Evolutionary conservation across 2,888 invertebrate species (phyloP), one percentile per base, ranked within the genome.

Genomic region (Alloplasta piceator): DNA sequence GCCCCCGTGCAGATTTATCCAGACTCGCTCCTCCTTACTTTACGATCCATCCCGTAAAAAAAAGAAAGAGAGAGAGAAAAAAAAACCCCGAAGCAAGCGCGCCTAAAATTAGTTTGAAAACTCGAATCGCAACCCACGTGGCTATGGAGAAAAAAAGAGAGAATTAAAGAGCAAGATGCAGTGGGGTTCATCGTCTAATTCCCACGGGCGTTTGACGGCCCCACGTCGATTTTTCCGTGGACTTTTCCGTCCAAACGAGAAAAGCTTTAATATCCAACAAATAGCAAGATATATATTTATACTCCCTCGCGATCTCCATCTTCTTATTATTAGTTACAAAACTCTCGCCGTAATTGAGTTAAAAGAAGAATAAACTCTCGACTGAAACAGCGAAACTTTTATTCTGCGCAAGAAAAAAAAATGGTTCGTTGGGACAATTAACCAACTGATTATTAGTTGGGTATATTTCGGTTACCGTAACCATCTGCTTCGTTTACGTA

Each of bases 31-130:
- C 41, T 74, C 63, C 50, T 75, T 78, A 78, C 70, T 83, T 81
- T 81, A 83, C 82, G 82, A 83, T 78, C 72, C 64, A 78, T 77
- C 63, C 80, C 75, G 80, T 75, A 77, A 82, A 76, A 75, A 82
- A 67, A 56, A 46, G 16, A 12, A 3, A 26, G 6, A 58, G 16
- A 58, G 7, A 52, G 4, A 16, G 7, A 14, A 72, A 64, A 6
- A 12, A 12, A 5, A 70, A 75, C n/a, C n/a, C n/a, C 3, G 36
- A 60, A 70, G 52, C 55, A 66, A 77, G 78, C 63, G 66, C 72
- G 82, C 78, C 82, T 80, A 78, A 80, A 80, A 82, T 82, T 83
- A 83, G 82, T 82, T 83, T 80, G 80, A 60, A 26, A 83, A 73
- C 78, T 82, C 70, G 75, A 60, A 80, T 83, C 80, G 70, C 46